Percentiles rank a stretch among this genome's conserved stretches.
These are phyloP conservation scores for Stegastes partitus DNA, from an alignment of 2,113 vertebrate genomes.

Conservation along the genomic window DNA sequence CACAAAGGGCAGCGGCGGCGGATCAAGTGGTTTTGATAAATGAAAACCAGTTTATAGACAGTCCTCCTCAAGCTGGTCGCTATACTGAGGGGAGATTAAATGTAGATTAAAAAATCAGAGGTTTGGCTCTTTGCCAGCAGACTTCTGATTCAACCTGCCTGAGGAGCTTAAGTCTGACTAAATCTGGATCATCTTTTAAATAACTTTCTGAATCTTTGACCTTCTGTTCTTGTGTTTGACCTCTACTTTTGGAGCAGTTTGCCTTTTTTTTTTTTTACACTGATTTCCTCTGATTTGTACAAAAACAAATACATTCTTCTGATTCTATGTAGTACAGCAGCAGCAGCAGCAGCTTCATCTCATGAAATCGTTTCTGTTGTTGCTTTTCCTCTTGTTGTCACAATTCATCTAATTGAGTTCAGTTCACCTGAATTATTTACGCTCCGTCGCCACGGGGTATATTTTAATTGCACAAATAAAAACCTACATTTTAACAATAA, in stretches of 20 bases:
- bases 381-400: background rate
- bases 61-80: background rate
- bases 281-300: too few relatives aligned
- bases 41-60: background rate
- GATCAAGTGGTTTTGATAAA: constrained; percentile 17
- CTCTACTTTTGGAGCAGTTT: background rate
- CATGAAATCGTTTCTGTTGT: background rate
- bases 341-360: accelerated
- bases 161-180: background rate
- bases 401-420: background rate
- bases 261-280: background rate
- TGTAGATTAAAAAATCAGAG: constrained; percentile 6
- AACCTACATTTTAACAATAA: constrained; percentile 10
- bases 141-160: background rate
- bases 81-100: background rate
- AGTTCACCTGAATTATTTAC: background rate
- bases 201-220: constrained; percentile 7
- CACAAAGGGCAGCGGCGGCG: constrained; percentile 12
- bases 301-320: too few relatives aligned
- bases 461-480: constrained; percentile 1
- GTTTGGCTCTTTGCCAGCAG: constrained; percentile 11
- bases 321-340: background rate
- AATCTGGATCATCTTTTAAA: constrained; percentile 31
- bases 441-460: background rate
- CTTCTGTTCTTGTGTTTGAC: constrained; percentile 20